Percentiles rank a stretch among this genome's conserved stretches.
Evolutionary conservation across 2,888 invertebrate species (phyloP).

Genomic region (Lepetodrilus schrolli): DNA sequence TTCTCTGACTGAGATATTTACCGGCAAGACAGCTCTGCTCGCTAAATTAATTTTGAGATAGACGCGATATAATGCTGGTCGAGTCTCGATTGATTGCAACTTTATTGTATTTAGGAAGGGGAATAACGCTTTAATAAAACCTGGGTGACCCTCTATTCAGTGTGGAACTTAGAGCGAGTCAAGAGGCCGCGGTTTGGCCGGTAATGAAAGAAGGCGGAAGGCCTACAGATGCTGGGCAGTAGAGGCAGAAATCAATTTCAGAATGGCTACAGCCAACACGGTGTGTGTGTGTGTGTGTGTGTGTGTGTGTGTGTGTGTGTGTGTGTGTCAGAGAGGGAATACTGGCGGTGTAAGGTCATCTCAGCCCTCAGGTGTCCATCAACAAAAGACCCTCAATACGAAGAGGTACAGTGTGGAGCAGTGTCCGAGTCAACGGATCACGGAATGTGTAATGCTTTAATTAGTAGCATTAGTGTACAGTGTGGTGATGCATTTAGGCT

Average conservation of each 20-base stretch:
- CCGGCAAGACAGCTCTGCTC: constrained; percentile 20
- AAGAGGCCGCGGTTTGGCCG: not conserved
- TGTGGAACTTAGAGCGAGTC: constrained; percentile 1
- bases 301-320: too few relatives aligned
- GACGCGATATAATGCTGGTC: constrained; percentile 15
- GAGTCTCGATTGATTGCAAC: constrained; percentile 15
- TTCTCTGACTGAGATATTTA: constrained; percentile 13
- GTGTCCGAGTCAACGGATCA: too few relatives aligned
- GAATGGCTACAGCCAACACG: too few relatives aligned
- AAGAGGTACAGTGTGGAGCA: too few relatives aligned
- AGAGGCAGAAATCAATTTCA: not conserved
- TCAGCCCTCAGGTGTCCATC: too few relatives aligned
- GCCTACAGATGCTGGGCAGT: not conserved
- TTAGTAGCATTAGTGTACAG: too few relatives aligned
- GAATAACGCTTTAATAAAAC: constrained; percentile 15
- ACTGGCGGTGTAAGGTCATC: too few relatives aligned
- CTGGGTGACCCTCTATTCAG: constrained; percentile 5
- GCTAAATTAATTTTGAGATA: constrained; percentile 24
- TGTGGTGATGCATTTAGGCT: too few relatives aligned
- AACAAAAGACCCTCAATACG: too few relatives aligned
- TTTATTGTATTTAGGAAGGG: constrained; percentile 19
- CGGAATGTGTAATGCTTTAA: too few relatives aligned
- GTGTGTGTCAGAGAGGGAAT: too few relatives aligned
- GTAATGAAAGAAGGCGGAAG: constrained; percentile 11
- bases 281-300: too few relatives aligned